Percentiles rank a stretch among this genome's conserved stretches.
These are phyloP conservation scores for Gopherus evgoodei DNA, from an alignment of 2,113 vertebrate species.

Conservation along the genomic window DNA sequence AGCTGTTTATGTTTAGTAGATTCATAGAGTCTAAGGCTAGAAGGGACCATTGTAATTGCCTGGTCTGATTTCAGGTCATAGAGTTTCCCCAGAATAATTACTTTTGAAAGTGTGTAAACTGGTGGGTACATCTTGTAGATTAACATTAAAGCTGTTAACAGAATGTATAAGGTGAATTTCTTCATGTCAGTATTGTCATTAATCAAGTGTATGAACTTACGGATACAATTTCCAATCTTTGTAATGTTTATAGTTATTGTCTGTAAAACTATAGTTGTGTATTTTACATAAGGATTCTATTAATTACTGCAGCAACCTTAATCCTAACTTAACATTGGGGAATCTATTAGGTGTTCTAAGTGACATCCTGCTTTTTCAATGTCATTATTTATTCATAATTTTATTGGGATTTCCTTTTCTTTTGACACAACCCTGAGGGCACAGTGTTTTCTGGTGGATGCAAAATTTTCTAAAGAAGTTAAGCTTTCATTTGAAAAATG, in stretches of 20 bases:
- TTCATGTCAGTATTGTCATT: not conserved
- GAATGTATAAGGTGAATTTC: not conserved
- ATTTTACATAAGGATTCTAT: not conserved
- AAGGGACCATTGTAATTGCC: too few species aligned
- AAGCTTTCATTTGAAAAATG: not conserved
- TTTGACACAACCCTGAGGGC: too few species aligned
- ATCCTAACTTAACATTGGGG: not conserved
- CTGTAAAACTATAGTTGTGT: not conserved
- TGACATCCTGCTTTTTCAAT: not conserved
- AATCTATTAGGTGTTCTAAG: not conserved
- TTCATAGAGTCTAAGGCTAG: too few species aligned
- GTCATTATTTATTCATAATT: not conserved
- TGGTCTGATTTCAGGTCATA: too few species aligned
- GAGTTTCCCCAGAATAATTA: too few species aligned
- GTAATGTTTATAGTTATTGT: not conserved
- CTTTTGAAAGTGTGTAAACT: too few species aligned
- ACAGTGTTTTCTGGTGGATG: not conserved
- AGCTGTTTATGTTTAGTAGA: conserved; percentile 41
- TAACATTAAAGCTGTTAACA: not conserved
- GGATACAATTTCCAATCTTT: not conserved
- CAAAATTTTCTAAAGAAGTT: not conserved
- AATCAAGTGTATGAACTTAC: not conserved
- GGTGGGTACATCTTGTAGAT: too few species aligned
- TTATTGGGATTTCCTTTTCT: too few species aligned
- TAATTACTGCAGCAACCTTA: not conserved